Base-by-base conservation (phyloP, 2,888 invertebrate species). In the Cataglyphis cursor region DNA sequence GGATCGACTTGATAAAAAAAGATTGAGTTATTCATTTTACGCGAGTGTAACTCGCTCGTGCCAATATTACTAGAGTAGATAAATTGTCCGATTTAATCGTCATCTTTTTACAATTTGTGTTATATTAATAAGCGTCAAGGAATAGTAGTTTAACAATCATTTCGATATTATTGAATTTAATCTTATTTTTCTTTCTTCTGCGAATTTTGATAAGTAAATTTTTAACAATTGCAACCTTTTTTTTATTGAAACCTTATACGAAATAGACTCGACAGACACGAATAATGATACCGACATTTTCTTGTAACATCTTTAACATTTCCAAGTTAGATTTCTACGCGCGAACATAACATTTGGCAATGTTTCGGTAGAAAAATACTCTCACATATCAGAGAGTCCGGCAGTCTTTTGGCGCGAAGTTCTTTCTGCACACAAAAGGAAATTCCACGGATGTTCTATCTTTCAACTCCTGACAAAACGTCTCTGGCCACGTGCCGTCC, bases 391-490 rank as follows among this genome's bases (percentile, higher is more conserved):
- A 65, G 35, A 38, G 35, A 38, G 18, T n/a, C 54, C 15, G 38
- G 38, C 15, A 38, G 44, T 51, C 70, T 70, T 68, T 70, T 18
- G 59, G 38, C 59, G 35, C 72, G 48, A 59, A 57, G 44, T 61
- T 57, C 72, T 72, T 61, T 28, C 31, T n/a, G 24, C 35, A n/a
- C 59, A 80, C 78, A 80, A 72, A 72, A 61, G 59, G 18, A 72
- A 72, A 72, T 80, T 80, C 70, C 70, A 35, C 44, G 44, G 59
- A 57, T 72, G 15, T 72, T 72, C 59, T 41, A 59, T 41, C 72
- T 80, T 70, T 72, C 78, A 70, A 70, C 21, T 70, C 41, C 1
- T 72, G 44, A 70, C 59, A 80, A 48, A 80, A 59, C 48, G 31
- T 70, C 51, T 41, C 21, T 18, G 72, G 48, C 44, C 38, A 76